phyloP scores from a whole-genome alignment of 2,113 vertebrate species.

The Ahaetulla prasina region DNA sequence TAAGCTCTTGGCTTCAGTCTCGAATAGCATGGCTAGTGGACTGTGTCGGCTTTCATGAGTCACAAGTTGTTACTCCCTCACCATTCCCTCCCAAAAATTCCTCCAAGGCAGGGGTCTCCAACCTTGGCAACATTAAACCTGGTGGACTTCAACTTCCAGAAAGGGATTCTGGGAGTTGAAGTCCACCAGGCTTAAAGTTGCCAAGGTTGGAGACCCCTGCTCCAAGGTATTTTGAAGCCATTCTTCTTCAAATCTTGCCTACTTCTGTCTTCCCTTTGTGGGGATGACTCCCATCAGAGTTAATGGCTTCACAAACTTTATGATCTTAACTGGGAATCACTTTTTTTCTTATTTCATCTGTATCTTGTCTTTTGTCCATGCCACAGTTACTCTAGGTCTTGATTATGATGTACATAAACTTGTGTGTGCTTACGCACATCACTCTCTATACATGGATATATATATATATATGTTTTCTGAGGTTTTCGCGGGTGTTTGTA shows the following conservation, averaged over 20 bases:
- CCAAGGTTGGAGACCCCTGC: too few relatives aligned
- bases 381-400: neutral
- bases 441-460: too few relatives aligned
- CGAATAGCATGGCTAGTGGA: neutral
- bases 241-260: neutral
- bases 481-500: too few relatives aligned
- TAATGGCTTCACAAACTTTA: neutral
- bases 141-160: too few relatives aligned
- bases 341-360: neutral
- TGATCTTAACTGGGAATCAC: neutral
- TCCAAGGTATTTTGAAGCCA: neutral
- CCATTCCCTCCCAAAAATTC: neutral
- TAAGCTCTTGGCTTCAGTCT: neutral
- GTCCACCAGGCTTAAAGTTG: too few relatives aligned
- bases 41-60: neutral
- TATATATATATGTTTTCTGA: too few relatives aligned
- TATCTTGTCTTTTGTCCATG: too few relatives aligned
- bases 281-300: neutral
- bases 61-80: neutral
- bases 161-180: too few relatives aligned
- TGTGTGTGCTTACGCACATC: neutral
- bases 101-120: too few relatives aligned
- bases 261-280: neutral
- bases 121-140: too few relatives aligned
- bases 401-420: neutral